phyloP scores from a whole-genome alignment of 1,140 invertebrate species.

The Brachionus plicatilis region DNA sequence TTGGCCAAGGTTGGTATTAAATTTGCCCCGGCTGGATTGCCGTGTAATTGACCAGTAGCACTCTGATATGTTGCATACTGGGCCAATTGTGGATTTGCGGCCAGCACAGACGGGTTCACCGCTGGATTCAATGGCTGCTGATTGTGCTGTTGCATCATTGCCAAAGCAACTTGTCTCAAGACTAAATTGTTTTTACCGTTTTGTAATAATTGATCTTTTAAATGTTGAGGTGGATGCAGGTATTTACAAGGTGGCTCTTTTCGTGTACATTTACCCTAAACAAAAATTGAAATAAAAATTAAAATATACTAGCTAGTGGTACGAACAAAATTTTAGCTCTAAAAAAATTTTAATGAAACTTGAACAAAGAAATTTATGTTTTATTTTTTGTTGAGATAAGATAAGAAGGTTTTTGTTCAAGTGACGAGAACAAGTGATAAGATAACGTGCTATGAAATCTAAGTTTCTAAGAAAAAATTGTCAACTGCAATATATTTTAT shows the following conservation, averaged over 20 bases:
- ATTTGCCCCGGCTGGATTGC: background rate
- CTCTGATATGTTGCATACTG: constrained; percentile 27
- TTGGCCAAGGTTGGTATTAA: constrained; percentile 1
- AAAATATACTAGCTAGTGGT: background rate
- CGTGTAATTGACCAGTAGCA: background rate
- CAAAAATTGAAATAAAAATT: constrained; percentile 41
- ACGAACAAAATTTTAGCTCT: constrained; percentile 45
- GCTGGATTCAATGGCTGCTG: background rate
- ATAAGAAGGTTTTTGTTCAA: background rate
- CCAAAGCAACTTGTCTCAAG: constrained; percentile 55
- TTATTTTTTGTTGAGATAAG: background rate
- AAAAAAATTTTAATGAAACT: constrained; percentile 43
- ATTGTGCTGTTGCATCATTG: constrained; percentile 40
- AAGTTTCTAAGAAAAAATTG: background rate
- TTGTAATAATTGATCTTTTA: constrained; percentile 98
- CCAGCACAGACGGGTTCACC: background rate
- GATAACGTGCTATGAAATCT: constrained; percentile 16
- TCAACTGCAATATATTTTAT: background rate
- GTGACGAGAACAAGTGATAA: background rate
- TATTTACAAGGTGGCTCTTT: constrained; percentile 99
- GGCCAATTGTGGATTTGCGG: background rate
- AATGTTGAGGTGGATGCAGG: constrained; percentile 97
- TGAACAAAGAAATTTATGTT: background rate
- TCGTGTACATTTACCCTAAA: constrained; percentile 95
- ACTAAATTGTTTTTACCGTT: constrained; percentile 98